Base-by-base conservation (phyloP, 2,888 invertebrate genomes). In the Hypena proboscidalis region DNA sequence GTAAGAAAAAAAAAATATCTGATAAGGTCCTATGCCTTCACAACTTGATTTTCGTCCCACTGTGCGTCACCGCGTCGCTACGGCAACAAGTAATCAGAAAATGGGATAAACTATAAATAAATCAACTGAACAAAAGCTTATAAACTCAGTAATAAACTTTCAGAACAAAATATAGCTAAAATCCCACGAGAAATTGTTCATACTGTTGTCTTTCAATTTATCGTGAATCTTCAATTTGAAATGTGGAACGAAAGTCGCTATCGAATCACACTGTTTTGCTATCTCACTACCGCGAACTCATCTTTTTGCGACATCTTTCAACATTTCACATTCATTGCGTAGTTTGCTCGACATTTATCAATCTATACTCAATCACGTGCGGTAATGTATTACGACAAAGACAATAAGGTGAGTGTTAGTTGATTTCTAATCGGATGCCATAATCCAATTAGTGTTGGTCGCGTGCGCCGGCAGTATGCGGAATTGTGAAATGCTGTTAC, bases 161-260 rank as follows among this genome's bases (percentile, higher is more conserved):
- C 33, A 33, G 33, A 33, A 9, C 27, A 20, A 37, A 41, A 31
- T 26, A 20, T 26, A 37, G 36, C 32, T 31, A 23, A 17, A 43
- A 46, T 70, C 65, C 38, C 71, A 69, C 59, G 72, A 68, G 65
- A 69, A 67, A 63, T 51, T 41, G 38, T 49, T 67, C 46, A 59
- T 57, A 70, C 66, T 69, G 63, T 66, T 58, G n/a, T 63, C 44
- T 58, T 59, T 32, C 49, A 54, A 60, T 59, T 58, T 70, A 74
- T 77, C 70, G 48, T 41, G 49, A 71, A 74, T 74, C 73, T 74
- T 70, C 63, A 67, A 73, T 75, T 75, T 72, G 57, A 67, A 75
- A 78, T 74, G 56, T 75, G 42, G 76, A 70, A 72, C 75, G 71
- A 72, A 72, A 72, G 68, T 56, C 10, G 17, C 30, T 27, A 61